Evolutionary conservation across 2,888 invertebrate genomes (phyloP), one percentile per base, ranked within the genome.

Genomic region (Portevinia maculata): DNA sequence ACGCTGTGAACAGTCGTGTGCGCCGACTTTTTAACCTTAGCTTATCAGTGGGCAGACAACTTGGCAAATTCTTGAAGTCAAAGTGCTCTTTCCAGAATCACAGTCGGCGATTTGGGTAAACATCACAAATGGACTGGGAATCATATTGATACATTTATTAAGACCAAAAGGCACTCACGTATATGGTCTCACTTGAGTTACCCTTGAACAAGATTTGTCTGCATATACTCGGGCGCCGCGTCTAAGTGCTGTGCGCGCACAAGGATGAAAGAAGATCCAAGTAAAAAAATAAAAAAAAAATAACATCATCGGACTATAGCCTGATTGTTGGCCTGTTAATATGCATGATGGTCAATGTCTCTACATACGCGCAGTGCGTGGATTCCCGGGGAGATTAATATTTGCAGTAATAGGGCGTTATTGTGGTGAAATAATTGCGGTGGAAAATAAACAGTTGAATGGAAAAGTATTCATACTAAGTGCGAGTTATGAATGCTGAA

Each of bases 321-420:
- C 19, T 60, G 53, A 75, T 69, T 60, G 69, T 70, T 69, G 30
- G 60, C 60, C 75, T 60, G 75, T 60, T 60, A 75, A 60, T 60
- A 53, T 44, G 37, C 34, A 69, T 75, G 46, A 60, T 53, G 60
- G 59, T 75, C 75, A 75, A 44, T 75, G 52, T 59, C 13, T 15
- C 28, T 44, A 30, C 15, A 69, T 53, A 30, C 65, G 55, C 69
- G 48, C 32, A 65, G 13, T 13, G 46, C 39, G 19, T 37, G 64
- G 50, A 1, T 30, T 28, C 6, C 37, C 30, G 9, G n/a, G 11
- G 1, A 48, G 11, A 24, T 48, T 65, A 32, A 15, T 24, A 50
- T 48, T 52, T n/a, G 13, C 55, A 48, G 8, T 9, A 8, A 5
- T 39, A 17, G 5, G 17, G 8, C 39, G 30, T 48, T 71, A 28